phyloP scores from a whole-genome alignment of 2,797 vertebrate species.

The Tinamus major region DNA sequence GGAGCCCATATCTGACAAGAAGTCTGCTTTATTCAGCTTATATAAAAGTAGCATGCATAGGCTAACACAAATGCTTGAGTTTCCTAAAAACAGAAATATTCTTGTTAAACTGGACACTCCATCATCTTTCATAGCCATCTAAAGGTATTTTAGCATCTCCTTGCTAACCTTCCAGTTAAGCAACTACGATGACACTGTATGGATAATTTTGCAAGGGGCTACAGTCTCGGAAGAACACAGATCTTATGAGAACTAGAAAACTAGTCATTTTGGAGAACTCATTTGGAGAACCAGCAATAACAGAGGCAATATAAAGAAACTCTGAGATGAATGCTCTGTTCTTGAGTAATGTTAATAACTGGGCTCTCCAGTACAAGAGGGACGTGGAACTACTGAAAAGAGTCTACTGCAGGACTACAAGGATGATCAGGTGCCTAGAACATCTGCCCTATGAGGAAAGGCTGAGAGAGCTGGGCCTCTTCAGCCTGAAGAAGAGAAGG shows the following conservation, averaged over 20 bases:
- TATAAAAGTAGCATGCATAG: not conserved
- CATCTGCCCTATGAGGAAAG: too few species aligned
- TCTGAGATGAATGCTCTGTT: not conserved
- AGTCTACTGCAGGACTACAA: too few species aligned
- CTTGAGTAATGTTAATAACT: not conserved
- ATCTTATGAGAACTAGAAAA: not conserved
- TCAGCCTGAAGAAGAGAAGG: too few species aligned
- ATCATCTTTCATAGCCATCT: not conserved
- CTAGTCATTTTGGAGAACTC: not conserved
- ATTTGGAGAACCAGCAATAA: not conserved
- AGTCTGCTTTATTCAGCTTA: not conserved
- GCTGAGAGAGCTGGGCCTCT: too few species aligned
- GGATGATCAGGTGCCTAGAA: too few species aligned
- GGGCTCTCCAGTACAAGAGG: too few species aligned
- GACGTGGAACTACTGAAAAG: too few species aligned
- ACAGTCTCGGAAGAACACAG: not conserved
- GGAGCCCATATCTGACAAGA: not conserved
- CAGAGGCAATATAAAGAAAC: not conserved
- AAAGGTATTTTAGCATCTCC: not conserved
- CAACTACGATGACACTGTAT: not conserved
- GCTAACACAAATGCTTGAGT: not conserved
- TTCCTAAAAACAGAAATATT: not conserved
- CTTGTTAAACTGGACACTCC: not conserved
- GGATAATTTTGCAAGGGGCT: not conserved
- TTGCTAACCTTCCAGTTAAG: not conserved